Conservation (phyloP, 2,797 vertebrate species). For the Melanotaenia boesemani region DNA sequence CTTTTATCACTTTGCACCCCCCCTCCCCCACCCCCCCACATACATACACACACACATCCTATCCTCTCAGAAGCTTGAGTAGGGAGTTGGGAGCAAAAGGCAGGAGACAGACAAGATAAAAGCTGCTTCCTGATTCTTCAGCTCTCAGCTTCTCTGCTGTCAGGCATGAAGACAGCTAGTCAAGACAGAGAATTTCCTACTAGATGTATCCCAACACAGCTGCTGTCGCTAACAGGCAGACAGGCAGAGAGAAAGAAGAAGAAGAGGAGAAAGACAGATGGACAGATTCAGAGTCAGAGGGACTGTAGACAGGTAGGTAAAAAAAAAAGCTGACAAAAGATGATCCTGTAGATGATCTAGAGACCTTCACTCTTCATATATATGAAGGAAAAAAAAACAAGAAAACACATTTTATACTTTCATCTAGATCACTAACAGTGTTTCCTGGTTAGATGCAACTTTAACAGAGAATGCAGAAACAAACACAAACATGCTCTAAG, state of each 20-base stretch:
- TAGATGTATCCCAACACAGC: constrained; percentile 72
- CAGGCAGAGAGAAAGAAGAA: constrained; percentile 47
- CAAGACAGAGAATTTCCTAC: constrained; percentile 76
- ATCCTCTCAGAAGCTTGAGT: constrained; percentile 69
- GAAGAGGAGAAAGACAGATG: constrained; percentile 47
- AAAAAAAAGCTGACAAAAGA: constrained; percentile 21
- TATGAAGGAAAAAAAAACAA: background rate
- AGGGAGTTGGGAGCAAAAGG: constrained; percentile 80
- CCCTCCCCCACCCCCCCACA: constrained; percentile 1
- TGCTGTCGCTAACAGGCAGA: constrained; percentile 74
- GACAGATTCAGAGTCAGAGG: constrained; percentile 42
- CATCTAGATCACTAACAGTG: constrained; percentile 14
- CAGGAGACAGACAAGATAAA: constrained; percentile 83
- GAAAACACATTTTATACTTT: constrained; percentile 1
- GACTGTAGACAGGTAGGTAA: constrained; percentile 36
- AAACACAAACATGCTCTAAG: constrained; percentile 40
- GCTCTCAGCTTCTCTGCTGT: constrained; percentile 78
- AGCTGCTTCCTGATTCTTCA: constrained; percentile 80
- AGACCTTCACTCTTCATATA: constrained; percentile 18
- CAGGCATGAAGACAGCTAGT: constrained; percentile 78
- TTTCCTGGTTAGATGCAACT: constrained; percentile 5
- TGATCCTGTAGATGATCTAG: constrained; percentile 20
- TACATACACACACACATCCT: constrained; percentile 6
- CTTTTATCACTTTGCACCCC: constrained; percentile 61
- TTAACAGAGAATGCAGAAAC: constrained; percentile 7